These are phyloP conservation scores for Buceros bicornis DNA, from an alignment of 2,797 vertebrate genomes.

Conservation along the genomic window DNA sequence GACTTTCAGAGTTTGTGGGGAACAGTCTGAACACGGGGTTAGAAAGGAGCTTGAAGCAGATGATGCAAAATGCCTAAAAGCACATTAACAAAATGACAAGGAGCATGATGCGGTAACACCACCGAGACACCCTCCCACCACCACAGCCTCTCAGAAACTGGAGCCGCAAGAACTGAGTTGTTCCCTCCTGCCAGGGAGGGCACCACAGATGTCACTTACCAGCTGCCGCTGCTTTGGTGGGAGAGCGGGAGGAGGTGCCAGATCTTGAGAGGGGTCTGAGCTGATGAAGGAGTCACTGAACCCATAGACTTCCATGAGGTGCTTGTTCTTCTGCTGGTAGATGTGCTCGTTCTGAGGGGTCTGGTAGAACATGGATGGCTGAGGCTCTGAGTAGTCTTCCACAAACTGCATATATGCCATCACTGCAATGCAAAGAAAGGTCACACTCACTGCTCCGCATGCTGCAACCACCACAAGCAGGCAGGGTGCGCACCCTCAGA, in stretches of 20 bases:
- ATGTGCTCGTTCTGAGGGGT: slow-evolving; percentile 96
- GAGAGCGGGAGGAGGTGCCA: slow-evolving; percentile 90
- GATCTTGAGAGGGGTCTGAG: slow-evolving; percentile 85
- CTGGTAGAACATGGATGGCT: slow-evolving; percentile 98
- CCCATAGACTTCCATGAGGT: slow-evolving; percentile 95
- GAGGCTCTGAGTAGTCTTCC: slow-evolving; percentile 98
- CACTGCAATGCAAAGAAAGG: slow-evolving; percentile 82
- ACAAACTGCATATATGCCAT: slow-evolving; percentile 98
- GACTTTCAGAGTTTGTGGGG: not conserved
- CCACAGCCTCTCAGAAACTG: not conserved
- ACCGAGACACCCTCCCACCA: not conserved
- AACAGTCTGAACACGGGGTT: not conserved
- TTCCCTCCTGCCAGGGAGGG: not conserved
- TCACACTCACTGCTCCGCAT: not conserved
- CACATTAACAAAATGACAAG: not conserved
- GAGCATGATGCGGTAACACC: not conserved
- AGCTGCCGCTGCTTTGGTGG: slow-evolving; percentile 97
- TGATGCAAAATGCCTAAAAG: not conserved
- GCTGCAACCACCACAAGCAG: not conserved
- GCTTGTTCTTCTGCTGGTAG: slow-evolving; percentile 96
- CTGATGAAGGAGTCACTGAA: slow-evolving; percentile 92
- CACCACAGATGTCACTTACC: slow-evolving; percentile 82
- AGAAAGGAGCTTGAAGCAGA: not conserved
- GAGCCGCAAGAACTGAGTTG: not conserved
- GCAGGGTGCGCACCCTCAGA: not conserved